phyloP scores from a whole-genome alignment of 2,888 invertebrate genomes.

The Strigamia maritima region DNA sequence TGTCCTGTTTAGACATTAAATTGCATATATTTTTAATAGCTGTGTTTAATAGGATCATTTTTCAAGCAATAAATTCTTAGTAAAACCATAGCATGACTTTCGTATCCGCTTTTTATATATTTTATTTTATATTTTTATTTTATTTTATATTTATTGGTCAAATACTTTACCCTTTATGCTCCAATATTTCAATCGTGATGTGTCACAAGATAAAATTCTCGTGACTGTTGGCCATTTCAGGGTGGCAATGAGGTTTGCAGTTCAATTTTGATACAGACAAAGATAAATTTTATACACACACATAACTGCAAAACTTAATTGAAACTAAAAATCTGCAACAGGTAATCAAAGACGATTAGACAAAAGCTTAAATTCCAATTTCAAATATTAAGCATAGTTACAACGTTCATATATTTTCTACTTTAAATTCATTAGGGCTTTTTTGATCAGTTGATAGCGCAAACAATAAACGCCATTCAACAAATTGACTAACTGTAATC shows the following conservation, averaged over 20 bases:
- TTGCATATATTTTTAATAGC: slow-evolving; percentile 4
- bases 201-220: slow-evolving; percentile 3
- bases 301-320: slow-evolving; percentile 7
- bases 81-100: not conserved
- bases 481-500: too few species aligned
- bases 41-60: not conserved
- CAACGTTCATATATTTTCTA: too few species aligned
- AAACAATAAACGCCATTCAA: too few species aligned
- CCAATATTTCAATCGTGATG: slow-evolving; percentile 18
- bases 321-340: slow-evolving; percentile 28
- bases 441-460: too few species aligned
- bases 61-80: slow-evolving; percentile 3
- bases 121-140: not conserved
- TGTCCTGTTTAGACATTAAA: slow-evolving; percentile 15
- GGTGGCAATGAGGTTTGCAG: slow-evolving; percentile 28
- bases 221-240: slow-evolving; percentile 16
- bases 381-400: too few species aligned
- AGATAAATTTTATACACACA: slow-evolving; percentile 15
- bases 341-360: not conserved
- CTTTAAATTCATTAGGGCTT: too few species aligned
- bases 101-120: not conserved
- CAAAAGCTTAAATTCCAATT: not conserved
- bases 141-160: not conserved
- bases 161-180: slow-evolving; percentile 1
- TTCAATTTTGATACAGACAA: slow-evolving; percentile 18